Evolutionary conservation across 2,888 invertebrate genomes (phyloP).

Genomic region (Ramazzottius varieornatus): DNA sequence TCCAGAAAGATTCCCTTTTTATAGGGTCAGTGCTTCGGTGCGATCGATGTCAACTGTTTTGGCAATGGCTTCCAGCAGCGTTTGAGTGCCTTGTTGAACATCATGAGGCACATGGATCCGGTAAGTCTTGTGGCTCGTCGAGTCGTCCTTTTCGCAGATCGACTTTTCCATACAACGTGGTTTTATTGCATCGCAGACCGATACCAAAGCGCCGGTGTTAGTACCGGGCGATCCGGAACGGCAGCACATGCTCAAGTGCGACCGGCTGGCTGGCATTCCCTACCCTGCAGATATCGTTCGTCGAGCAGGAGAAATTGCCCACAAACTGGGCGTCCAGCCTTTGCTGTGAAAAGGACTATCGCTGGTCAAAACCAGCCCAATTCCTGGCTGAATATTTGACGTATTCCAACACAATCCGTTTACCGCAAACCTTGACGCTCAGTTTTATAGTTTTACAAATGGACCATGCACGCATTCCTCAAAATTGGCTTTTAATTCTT

Average conservation of each 20-base stretch:
- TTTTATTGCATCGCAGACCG: constrained; percentile 31
- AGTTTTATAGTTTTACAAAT: too few species aligned
- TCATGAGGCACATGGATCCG: constrained; percentile 38
- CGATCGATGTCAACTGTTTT: constrained; percentile 53
- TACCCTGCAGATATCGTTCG: constrained; percentile 48
- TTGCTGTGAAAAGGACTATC: too few species aligned
- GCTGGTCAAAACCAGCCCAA: too few species aligned
- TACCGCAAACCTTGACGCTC: too few species aligned
- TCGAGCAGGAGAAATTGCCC: neutral
- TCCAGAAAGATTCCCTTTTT: too few species aligned
- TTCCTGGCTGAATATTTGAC: too few species aligned
- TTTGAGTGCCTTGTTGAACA: constrained; percentile 38
- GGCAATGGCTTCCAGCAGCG: constrained; percentile 49
- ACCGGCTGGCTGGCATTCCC: constrained; percentile 41
- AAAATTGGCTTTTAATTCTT: too few species aligned
- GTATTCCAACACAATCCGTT: too few species aligned
- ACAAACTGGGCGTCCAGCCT: neutral
- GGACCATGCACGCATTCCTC: too few species aligned
- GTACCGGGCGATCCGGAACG: constrained; percentile 65
- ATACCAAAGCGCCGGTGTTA: constrained; percentile 38
- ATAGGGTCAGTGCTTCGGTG: constrained; percentile 59
- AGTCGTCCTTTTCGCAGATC: too few species aligned
- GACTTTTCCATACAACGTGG: too few species aligned
- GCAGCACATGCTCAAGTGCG: constrained; percentile 36
- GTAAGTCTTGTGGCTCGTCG: constrained; percentile 27